A percentile compares a stretch with the other conserved stretches of the same genome.
Conservation (phyloP, 2,797 vertebrate genomes). For the Crenuchus spilurus region DNA sequence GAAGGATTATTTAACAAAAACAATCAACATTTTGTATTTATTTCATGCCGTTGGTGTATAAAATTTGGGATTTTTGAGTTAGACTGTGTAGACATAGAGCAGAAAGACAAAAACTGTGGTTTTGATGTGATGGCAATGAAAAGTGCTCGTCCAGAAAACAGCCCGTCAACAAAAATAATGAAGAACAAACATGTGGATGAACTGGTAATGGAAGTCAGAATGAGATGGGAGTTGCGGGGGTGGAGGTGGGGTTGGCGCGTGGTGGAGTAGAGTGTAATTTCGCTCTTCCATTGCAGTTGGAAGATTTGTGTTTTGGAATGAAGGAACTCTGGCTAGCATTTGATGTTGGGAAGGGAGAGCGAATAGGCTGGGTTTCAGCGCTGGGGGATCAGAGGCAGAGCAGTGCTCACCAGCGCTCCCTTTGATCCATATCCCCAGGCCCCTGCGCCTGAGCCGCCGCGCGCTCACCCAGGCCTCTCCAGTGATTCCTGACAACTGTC, state of each 20-base stretch:
- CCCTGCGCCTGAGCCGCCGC: conserved; percentile 84
- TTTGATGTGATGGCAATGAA: neutral
- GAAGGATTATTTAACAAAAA: too few relatives aligned
- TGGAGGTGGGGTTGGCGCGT: conserved; percentile 17
- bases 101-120: too few relatives aligned
- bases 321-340: conserved; percentile 75
- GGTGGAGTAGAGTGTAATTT: conserved; percentile 43
- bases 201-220: conserved; percentile 50
- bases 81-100: too few relatives aligned
- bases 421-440: conserved; percentile 99
- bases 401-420: conserved; percentile 84
- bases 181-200: conserved; percentile 23
- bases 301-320: conserved; percentile 76
- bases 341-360: conserved; percentile 80
- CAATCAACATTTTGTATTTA: too few relatives aligned
- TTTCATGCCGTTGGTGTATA: too few relatives aligned
- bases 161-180: neutral
- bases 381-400: conserved; percentile 91
- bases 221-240: conserved; percentile 26
- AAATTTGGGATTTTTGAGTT: too few relatives aligned
- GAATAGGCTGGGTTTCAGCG: conserved; percentile 79
- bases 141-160: neutral
- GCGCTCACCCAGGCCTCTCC: conserved; percentile 89
- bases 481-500: conserved; percentile 99
- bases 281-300: conserved; percentile 50